These are phyloP conservation scores for Leistus spinibarbis DNA, from an alignment of 2,888 invertebrate species.

Conservation along the genomic window DNA sequence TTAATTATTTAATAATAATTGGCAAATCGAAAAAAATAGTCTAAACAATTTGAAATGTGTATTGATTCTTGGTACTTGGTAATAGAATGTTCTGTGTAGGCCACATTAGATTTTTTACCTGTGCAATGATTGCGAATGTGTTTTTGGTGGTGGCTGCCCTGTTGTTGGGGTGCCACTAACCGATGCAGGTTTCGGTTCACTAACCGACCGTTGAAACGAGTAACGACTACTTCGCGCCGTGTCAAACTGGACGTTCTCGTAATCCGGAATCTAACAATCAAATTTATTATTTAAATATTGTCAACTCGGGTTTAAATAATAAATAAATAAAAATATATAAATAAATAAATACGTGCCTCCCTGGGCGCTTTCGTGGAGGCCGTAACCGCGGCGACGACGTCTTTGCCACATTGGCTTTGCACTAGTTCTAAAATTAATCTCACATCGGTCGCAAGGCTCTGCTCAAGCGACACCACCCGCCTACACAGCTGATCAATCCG, in stretches of 20 bases:
- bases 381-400: conserved; percentile 32
- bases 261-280: conserved; percentile 52
- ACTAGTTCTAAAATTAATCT: conserved; percentile 66
- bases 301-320: no score
- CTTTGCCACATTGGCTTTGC: conserved; percentile 45
- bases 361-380: conserved; percentile 1
- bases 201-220: conserved; percentile 56
- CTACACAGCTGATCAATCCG: conserved; percentile 73
- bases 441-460: conserved; percentile 75
- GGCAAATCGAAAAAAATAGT: no score
- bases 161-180: conserved; percentile 43
- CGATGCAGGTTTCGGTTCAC: conserved; percentile 57
- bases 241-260: conserved; percentile 54
- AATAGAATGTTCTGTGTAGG: neutral
- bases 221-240: conserved; percentile 50
- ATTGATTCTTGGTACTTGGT: no score
- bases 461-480: conserved; percentile 73
- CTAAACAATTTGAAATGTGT: no score
- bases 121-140: conserved; percentile 56
- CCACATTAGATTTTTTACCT: conserved; percentile 48
- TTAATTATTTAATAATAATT: no score
- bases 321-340: no score
- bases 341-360: neutral
- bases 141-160: conserved; percentile 10
- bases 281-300: neutral